A percentile compares a stretch with the other conserved stretches of the same genome.
phyloP scores from a whole-genome alignment of 2,888 invertebrate species.

The Isoperla grammatica region DNA sequence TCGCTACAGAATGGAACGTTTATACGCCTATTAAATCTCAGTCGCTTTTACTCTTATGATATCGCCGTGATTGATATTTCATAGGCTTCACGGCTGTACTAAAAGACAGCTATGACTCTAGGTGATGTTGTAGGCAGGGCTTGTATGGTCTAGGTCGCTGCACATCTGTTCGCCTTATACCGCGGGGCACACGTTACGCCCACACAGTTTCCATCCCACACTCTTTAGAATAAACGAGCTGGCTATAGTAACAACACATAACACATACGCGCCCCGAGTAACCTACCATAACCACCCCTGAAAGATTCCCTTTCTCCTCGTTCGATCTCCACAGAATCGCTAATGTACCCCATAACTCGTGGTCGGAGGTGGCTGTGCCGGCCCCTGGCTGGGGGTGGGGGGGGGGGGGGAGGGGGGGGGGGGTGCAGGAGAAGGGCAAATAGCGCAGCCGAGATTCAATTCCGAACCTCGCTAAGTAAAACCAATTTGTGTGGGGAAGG shows the following conservation, averaged over 20 bases:
- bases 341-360: conserved; percentile 17
- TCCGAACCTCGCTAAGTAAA: conserved; percentile 24
- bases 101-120: too few species aligned
- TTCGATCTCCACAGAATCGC: conserved; percentile 15
- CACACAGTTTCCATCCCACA: neutral
- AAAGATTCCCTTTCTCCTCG: conserved; percentile 15
- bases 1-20: too few species aligned
- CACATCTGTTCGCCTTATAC: conserved; percentile 9
- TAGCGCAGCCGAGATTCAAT: conserved; percentile 17
- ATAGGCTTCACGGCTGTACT: too few species aligned
- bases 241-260: conserved; percentile 3
- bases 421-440: conserved; percentile 1
- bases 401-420: neutral
- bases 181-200: neutral
- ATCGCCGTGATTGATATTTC: too few species aligned
- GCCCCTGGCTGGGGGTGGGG: neutral
- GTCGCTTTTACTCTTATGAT: too few species aligned
- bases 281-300: conserved; percentile 15
- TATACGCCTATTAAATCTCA: too few species aligned
- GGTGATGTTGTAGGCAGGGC: too few species aligned
- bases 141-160: neutral
- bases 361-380: neutral
- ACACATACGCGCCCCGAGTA: conserved; percentile 11
- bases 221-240: neutral
- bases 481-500: conserved; percentile 24